Evolutionary conservation across 2,888 invertebrate genomes (phyloP).

Genomic region (Caenorhabditis drosophilae): DNA sequence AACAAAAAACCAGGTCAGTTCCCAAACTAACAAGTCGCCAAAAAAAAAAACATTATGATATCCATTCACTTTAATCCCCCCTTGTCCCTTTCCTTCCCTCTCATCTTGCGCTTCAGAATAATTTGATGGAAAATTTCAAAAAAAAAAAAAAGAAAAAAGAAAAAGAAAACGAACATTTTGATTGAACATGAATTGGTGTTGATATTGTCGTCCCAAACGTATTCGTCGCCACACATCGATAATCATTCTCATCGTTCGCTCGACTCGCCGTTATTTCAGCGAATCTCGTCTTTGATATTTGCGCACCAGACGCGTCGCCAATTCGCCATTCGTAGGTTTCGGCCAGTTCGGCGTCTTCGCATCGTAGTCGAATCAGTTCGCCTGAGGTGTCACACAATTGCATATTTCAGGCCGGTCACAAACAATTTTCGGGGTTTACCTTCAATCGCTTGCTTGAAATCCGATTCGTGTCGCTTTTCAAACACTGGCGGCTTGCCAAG

Average conservation of each 20-base stretch:
- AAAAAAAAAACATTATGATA: too few species aligned
- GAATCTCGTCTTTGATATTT: constrained; percentile 8
- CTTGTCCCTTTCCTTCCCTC: too few species aligned
- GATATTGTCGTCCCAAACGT: constrained; percentile 68
- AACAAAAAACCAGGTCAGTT: too few species aligned
- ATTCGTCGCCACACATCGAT: constrained; percentile 72
- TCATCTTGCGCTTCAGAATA: too few species aligned
- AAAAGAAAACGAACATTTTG: constrained; percentile 25
- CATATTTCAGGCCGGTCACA: background rate
- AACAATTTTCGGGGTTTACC: background rate
- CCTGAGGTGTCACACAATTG: constrained; percentile 4
- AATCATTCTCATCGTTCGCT: constrained; percentile 53
- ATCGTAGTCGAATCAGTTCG: constrained; percentile 21
- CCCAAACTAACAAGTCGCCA: too few species aligned
- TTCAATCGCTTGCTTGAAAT: constrained; percentile 1
- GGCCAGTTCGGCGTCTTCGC: constrained; percentile 28
- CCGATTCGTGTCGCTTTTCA: constrained; percentile 9
- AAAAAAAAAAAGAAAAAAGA: background rate
- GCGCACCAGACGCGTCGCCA: constrained; percentile 16
- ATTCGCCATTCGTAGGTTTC: constrained; percentile 32
- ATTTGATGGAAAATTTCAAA: too few species aligned
- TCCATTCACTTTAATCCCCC: too few species aligned
- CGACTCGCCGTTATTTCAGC: constrained; percentile 17
- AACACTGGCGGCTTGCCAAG: constrained; percentile 40
- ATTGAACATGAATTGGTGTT: constrained; percentile 15